Conservation (phyloP, 2,888 invertebrate genomes). For the Dendrolimus houi region DNA sequence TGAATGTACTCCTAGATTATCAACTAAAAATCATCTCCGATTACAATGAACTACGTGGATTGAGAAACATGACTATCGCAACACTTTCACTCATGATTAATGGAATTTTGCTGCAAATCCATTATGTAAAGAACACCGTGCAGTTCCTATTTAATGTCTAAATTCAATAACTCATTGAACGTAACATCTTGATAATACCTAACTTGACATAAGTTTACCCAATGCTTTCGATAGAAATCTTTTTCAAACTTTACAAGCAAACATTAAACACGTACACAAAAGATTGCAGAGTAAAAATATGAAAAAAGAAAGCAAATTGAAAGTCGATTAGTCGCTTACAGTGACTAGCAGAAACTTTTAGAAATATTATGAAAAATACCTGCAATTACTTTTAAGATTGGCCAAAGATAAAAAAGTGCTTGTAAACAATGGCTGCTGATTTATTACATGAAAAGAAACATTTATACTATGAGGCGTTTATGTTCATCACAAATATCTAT, state of each 20-base stretch:
- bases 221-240: constrained; percentile 24
- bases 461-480: too few species aligned
- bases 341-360: constrained; percentile 24
- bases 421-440: not conserved
- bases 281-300: constrained; percentile 15
- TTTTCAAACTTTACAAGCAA: constrained; percentile 8
- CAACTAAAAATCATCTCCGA: constrained; percentile 2
- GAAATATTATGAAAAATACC: constrained; percentile 20
- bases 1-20: not conserved
- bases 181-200: constrained; percentile 2
- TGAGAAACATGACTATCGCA: constrained; percentile 19
- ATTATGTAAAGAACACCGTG: not conserved
- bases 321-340: constrained; percentile 23
- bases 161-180: constrained; percentile 8
- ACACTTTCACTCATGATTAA: constrained; percentile 33
- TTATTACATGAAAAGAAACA: not conserved
- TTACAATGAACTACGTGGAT: constrained; percentile 15
- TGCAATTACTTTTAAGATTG: constrained; percentile 16
- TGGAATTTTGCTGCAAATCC: constrained; percentile 17
- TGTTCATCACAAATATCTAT: too few species aligned
- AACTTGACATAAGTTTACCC: constrained; percentile 16
- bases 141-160: constrained; percentile 5
- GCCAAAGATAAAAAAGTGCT: constrained; percentile 4
- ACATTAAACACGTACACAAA: constrained; percentile 19
- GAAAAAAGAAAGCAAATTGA: constrained; percentile 36